These are phyloP conservation scores for Mercenaria mercenaria DNA, from an alignment of 1,140 invertebrate species.

Conservation along the genomic window DNA sequence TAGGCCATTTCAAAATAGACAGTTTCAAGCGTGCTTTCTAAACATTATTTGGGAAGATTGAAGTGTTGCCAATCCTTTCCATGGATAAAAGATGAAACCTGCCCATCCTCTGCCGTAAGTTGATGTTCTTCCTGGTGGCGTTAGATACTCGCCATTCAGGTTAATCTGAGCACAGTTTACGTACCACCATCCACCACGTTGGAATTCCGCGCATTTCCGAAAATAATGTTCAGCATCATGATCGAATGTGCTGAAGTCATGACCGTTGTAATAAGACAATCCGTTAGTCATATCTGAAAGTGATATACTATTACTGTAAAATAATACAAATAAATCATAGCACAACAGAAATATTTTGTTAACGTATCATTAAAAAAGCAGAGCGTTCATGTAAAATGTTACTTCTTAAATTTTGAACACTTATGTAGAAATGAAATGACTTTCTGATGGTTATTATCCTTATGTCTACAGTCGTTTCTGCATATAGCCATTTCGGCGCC, in stretches of 20 bases:
- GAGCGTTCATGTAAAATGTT: no score
- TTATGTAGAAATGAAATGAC: no score
- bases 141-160: background rate
- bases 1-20: no score
- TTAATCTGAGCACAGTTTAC: background rate
- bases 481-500: no score
- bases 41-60: background rate
- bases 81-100: background rate
- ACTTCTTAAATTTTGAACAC: no score
- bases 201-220: background rate
- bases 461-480: no score
- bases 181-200: background rate
- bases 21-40: background rate
- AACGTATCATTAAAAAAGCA: no score
- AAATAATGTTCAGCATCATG: background rate
- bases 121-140: background rate
- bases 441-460: no score
- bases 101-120: background rate
- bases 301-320: no score
- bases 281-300: no score
- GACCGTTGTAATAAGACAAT: background rate
- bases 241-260: background rate
- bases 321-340: no score
- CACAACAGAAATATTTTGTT: no score
- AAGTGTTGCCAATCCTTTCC: background rate